Conservation (phyloP, 2,888 invertebrate species). For the Nipponacmea schrenckii region DNA sequence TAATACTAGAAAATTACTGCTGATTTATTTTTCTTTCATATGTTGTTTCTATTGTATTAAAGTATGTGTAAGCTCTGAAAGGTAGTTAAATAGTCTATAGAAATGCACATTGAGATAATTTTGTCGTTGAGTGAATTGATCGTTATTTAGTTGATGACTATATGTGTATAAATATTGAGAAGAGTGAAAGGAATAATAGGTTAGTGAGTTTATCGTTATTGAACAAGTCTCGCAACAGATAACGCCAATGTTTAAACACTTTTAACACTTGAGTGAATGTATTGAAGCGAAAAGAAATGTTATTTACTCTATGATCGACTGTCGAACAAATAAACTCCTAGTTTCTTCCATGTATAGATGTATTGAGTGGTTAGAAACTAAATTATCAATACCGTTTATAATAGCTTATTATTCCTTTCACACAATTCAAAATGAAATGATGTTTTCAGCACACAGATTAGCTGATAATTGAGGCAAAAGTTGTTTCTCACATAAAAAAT, state of each 20-base stretch:
- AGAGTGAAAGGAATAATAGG: conserved; percentile 7
- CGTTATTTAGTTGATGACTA: conserved; percentile 2
- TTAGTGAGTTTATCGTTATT: conserved; percentile 9
- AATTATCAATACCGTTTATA: background rate
- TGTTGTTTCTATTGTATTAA: background rate
- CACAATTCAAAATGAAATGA: background rate
- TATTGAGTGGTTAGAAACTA: background rate
- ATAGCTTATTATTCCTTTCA: background rate
- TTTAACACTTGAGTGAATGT: conserved; percentile 4
- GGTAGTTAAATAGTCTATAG: conserved; percentile 2
- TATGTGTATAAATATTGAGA: conserved; percentile 8
- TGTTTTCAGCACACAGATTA: background rate
- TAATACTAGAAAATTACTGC: background rate
- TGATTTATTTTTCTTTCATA: conserved; percentile 7
- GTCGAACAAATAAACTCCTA: background rate
- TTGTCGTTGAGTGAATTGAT: conserved; percentile 2
- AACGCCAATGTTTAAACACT: conserved; percentile 6
- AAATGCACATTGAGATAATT: conserved; percentile 7
- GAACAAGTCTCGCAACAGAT: conserved; percentile 9
- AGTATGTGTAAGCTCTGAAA: background rate
- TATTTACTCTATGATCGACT: conserved; percentile 4
- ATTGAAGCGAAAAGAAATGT: conserved; percentile 1
- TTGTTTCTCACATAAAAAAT: background rate
- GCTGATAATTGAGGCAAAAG: background rate
- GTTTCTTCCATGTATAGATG: background rate